Conservation (phyloP, 2,888 invertebrate genomes). For the Antheraea assamensis region DNA sequence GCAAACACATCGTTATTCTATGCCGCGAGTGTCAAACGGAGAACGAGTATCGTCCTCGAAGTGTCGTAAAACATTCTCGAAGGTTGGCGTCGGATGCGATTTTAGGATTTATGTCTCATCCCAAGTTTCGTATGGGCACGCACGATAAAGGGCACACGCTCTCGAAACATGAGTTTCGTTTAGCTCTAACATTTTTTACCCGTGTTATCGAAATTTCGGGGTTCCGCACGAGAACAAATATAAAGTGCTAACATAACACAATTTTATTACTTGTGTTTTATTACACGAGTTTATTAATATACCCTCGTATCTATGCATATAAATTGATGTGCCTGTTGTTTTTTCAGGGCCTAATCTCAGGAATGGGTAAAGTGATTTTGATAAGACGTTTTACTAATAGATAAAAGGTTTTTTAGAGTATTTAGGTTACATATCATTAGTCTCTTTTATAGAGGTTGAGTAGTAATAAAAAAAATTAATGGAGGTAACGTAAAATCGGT, state of each 20-base stretch:
- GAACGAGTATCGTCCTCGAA: slow-evolving; percentile 45
- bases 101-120: slow-evolving; percentile 55
- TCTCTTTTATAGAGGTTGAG: too few species aligned
- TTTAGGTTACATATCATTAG: too few species aligned
- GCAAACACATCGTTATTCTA: neutral
- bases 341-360: neutral
- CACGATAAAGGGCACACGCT: slow-evolving; percentile 49
- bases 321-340: neutral
- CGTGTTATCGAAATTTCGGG: slow-evolving; percentile 13
- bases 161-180: slow-evolving; percentile 47
- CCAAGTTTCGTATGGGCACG: slow-evolving; percentile 50
- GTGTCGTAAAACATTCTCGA: slow-evolving; percentile 50
- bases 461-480: too few species aligned
- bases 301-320: too few species aligned
- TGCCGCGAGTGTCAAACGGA: slow-evolving; percentile 32
- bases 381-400: too few species aligned
- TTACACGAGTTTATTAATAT: slow-evolving; percentile 2
- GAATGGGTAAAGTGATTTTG: too few species aligned
- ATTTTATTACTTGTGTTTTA: neutral
- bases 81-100: slow-evolving; percentile 46
- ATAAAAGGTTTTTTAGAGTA: too few species aligned
- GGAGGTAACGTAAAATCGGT: too few species aligned
- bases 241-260: slow-evolving; percentile 24
- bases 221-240: slow-evolving; percentile 3
- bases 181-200: slow-evolving; percentile 33